phyloP scores from a whole-genome alignment of 2,113 vertebrate genomes.

The Brienomyrus brachyistius region DNA sequence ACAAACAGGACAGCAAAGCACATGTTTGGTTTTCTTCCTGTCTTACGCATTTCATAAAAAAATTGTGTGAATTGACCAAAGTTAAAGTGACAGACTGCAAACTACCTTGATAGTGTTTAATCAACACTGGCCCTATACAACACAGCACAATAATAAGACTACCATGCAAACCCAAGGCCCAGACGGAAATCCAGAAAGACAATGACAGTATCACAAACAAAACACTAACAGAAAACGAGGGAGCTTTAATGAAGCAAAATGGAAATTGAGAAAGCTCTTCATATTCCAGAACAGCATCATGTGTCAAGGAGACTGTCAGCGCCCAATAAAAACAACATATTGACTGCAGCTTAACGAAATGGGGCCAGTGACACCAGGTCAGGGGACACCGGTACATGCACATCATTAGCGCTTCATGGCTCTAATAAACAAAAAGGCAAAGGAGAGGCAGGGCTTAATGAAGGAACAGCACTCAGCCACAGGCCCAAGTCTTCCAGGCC shows the following conservation, averaged over 20 bases:
- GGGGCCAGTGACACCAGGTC: constrained; percentile 13
- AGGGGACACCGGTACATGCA: neutral
- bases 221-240: neutral
- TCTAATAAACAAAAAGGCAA: constrained; percentile 20
- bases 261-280: constrained; percentile 10
- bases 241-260: neutral
- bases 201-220: neutral
- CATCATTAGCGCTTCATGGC: constrained; percentile 9
- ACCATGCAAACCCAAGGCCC: neutral
- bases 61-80: neutral
- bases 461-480: constrained; percentile 34
- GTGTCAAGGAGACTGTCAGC: neutral
- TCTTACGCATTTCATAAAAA: neutral
- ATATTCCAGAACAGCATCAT: neutral
- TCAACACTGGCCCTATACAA: neutral
- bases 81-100: neutral
- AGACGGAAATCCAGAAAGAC: neutral
- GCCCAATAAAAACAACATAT: constrained; percentile 14
- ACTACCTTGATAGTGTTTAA: neutral
- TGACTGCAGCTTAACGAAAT: constrained; percentile 7
- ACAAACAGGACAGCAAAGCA: neutral
- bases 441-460: constrained; percentile 7
- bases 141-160: neutral
- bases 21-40: neutral
- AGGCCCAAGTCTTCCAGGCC: constrained; percentile 30